A percentile compares a stretch with the other conserved stretches of the same genome.
Conservation (phyloP, 2,888 invertebrate genomes). For the Macrosoma leucophasiata region DNA sequence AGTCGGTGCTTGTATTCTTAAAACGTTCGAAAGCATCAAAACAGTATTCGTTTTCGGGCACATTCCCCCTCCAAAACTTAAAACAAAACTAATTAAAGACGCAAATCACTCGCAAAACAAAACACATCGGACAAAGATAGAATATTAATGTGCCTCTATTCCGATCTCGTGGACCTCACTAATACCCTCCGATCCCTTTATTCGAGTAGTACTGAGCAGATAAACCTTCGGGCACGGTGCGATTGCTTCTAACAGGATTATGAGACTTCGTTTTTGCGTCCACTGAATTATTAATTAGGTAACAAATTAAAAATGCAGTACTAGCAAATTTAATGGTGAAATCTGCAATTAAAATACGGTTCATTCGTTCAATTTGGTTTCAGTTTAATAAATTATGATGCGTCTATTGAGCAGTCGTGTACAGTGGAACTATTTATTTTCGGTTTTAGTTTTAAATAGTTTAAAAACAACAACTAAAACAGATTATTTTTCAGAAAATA, state of each 20-base stretch:
- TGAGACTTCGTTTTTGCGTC: constrained; percentile 50
- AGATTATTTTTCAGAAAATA: too few species aligned
- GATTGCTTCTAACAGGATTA: constrained; percentile 55
- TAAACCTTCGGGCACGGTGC: constrained; percentile 37
- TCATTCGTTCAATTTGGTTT: too few species aligned
- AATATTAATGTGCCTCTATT: constrained; percentile 58
- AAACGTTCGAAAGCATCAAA: too few species aligned
- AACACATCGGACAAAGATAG: constrained; percentile 61
- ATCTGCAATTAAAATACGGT: too few species aligned
- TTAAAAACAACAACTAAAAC: too few species aligned
- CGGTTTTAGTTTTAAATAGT: too few species aligned
- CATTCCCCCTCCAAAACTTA: constrained; percentile 8
- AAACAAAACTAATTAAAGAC: constrained; percentile 13
- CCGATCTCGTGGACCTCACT: constrained; percentile 36
- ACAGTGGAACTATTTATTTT: too few species aligned
- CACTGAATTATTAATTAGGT: constrained; percentile 49
- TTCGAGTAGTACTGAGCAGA: constrained; percentile 30
- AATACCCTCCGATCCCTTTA: constrained; percentile 49
- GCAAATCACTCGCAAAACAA: constrained; percentile 37
- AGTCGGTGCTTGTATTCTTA: too few species aligned
- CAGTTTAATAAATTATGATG: too few species aligned
- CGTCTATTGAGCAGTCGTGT: too few species aligned
- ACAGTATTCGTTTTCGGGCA: too few species aligned
- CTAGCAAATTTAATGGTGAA: too few species aligned
- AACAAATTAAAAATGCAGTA: constrained; percentile 31